Base-by-base conservation (phyloP, 2,797 vertebrate species). In the Pteropus rufus region DNA sequence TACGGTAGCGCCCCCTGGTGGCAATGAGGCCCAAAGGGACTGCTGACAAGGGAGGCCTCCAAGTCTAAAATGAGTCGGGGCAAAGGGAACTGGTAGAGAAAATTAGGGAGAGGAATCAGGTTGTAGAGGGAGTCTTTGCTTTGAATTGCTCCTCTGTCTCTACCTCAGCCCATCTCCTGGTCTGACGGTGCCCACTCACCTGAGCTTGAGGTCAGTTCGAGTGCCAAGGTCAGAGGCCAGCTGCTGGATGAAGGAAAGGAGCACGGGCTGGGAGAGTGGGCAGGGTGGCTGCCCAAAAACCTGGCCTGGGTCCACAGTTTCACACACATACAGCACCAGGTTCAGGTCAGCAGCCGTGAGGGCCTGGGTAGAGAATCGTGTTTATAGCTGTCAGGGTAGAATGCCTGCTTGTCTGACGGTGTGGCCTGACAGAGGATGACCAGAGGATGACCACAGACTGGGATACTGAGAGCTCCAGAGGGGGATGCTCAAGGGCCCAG, bases 161-260 rank as follows among this genome's bases (percentile, higher is more conserved):
- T 39, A 39, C 54, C 49, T 18, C 7, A 91, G 54, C 34, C 69
- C 29, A 65, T 70, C n/a, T 65, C 77, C 89, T 65, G 49, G 52
- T 73, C 46, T 44, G 29, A 49, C 41, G 87, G 49, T 12, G 21
- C 75, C 60, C 83, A 97, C 99, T 98, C 97, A 99, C 99, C 99
- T 99, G 98, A 99, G 98, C 98, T 99, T 99, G 97, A 99, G 99
- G 69, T 99, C 99, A 0, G 99, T 99, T 93, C 99, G 99, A n/a
- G 99, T 99, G 23, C 99, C 98, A 94, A 99, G 97, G 98, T 99
- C 99, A 31, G 99, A 99, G 94, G 99, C 99, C 16, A 99, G 99
- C 98, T 99, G 99, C 98, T 99, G 99, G 96, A 99, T 99, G 97
- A 99, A 99, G 0, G 99, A 99, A 94, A 99, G 99, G 97, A 99